Base-by-base conservation (phyloP, 2,888 invertebrate genomes). In the Hypolimnas misippus region DNA sequence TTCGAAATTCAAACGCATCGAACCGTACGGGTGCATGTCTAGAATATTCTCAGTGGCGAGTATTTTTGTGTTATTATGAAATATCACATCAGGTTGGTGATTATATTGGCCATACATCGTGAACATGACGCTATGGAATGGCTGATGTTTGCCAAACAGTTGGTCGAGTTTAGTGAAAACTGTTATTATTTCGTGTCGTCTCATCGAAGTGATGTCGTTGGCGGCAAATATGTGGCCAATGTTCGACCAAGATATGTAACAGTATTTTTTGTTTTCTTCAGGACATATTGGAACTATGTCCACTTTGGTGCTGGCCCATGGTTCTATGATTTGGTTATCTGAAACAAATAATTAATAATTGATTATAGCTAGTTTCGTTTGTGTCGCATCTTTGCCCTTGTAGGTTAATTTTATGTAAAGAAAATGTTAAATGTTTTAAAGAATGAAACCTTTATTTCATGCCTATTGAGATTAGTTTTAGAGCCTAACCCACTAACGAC, bases 21-120 rank as follows among this genome's bases (percentile, higher is more conserved):
- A 81, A 57, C 78, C 71, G 49, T 85, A 91, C 0, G 90, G 89
- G 66, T 87, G 82, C 46, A 70, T 82, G 44, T 72, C 70, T 21
- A 90, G 77, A 57, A 85, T 78, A 4, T 71, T 71, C 7, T 77
- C 75, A 0, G 87, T 83, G 0, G 78, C 79, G 33, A 92, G 70
- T 52, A 61, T 78, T 65, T 79, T 85, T 0, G 94, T 94, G 8
- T 86, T 90, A 73, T 94, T 93, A 65, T 94, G 93, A 74, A 97
- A 97, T 40, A 97, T 83, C 0, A 97, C 85, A 75, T 96, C 92
- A 19, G 85, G 84, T 66, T 92, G 82, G 40, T 93, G 93, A 69
- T 96, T 95, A 73, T 93, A 96, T 0, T 93, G 82, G 0, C 95
- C 96, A 68, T 94, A 96, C 84, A 97, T 89, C 0, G 94, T 93